Evolutionary conservation across 1,140 invertebrate species (phyloP).

Genomic region (Monomorium pharaonis): DNA sequence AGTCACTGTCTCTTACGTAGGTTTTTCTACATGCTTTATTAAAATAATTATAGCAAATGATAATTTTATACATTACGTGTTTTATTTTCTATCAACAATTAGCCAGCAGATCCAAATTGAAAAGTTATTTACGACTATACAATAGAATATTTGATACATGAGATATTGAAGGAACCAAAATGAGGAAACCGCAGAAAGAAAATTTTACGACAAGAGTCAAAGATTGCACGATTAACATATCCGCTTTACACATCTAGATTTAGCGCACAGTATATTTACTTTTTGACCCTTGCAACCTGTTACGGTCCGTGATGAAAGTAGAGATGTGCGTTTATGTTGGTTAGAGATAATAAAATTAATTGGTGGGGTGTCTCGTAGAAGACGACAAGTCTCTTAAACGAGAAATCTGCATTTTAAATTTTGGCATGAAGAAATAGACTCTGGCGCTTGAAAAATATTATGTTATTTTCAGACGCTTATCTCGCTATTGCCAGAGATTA

Average conservation of each 20-base stretch:
- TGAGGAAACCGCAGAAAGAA: not conserved
- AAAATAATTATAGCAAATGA: not conserved
- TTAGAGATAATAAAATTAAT: constrained; percentile 80
- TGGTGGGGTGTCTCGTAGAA: constrained; percentile 71
- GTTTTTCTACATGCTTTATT: not conserved
- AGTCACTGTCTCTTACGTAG: not conserved
- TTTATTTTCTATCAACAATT: not conserved
- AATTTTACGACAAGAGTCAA: not conserved
- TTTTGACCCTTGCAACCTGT: not conserved
- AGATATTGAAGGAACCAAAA: not conserved
- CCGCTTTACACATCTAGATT: not conserved
- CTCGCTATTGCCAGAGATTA: not conserved
- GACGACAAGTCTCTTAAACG: constrained; percentile 69
- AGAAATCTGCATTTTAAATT: constrained; percentile 78
- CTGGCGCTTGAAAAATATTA: constrained; percentile 17
- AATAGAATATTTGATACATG: not conserved
- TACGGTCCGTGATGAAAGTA: not conserved
- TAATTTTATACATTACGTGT: not conserved
- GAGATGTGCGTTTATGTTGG: constrained; percentile 6
- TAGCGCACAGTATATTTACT: constrained; percentile 7
- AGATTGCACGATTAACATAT: constrained; percentile 48
- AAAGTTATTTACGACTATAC: not conserved
- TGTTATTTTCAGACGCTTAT: not conserved
- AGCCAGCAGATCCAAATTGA: not conserved
- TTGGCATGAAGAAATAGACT: constrained; percentile 52